Conservation (phyloP, 2,113 vertebrate genomes). For the Laticauda laticaudata region DNA sequence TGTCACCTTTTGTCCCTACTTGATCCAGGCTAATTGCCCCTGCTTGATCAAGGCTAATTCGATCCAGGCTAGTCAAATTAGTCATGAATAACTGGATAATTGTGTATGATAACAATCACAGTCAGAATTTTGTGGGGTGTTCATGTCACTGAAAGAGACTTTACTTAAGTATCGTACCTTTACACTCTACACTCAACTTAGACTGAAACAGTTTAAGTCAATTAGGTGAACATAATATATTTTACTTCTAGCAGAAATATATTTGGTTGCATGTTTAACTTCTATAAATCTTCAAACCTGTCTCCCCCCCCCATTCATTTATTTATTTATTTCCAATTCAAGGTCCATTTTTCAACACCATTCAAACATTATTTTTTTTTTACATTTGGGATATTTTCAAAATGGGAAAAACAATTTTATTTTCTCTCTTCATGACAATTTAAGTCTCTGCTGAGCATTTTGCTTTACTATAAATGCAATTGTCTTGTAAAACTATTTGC, state of each 20-base stretch:
- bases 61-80: not conserved
- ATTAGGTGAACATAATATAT: not conserved
- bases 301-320: not conserved
- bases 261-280: not conserved
- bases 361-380: not conserved
- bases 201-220: not conserved
- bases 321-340: not conserved
- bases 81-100: not conserved
- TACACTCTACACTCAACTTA: not conserved
- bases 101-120: not conserved
- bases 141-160: not conserved
- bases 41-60: not conserved
- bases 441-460: constrained; percentile 1
- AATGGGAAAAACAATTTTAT: not conserved
- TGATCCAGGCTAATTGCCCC: not conserved
- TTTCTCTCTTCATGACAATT: constrained; percentile 32
- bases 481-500: constrained; percentile 43
- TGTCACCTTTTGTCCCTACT: not conserved
- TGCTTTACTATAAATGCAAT: constrained; percentile 9
- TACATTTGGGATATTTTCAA: not conserved
- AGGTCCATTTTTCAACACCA: constrained; percentile 15
- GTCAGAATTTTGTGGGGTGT: not conserved
- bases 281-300: constrained; percentile 5
- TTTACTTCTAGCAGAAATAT: not conserved
- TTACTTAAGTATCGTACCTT: not conserved